Evolutionary conservation across 2,797 vertebrate species (phyloP).

Genomic region (Pteronotus mesoamericanus): DNA sequence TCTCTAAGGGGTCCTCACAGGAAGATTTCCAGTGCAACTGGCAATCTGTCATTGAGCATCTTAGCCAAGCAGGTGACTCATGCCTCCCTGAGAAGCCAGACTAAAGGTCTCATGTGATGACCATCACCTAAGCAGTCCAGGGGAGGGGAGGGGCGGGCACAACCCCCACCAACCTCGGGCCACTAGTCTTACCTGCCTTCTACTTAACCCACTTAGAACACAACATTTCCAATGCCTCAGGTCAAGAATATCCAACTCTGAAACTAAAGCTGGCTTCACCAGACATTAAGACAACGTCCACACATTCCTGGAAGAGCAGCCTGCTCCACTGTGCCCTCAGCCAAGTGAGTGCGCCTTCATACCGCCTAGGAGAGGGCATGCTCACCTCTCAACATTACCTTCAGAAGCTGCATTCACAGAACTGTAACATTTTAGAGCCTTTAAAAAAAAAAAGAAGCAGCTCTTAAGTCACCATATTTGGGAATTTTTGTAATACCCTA

Average conservation of each 20-base stretch:
- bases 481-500: slow-evolving; percentile 13
- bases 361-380: neutral
- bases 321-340: neutral
- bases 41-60: neutral
- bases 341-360: neutral
- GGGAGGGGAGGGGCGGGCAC: neutral
- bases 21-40: neutral
- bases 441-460: neutral
- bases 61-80: neutral
- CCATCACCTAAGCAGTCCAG: neutral
- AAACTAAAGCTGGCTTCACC: slow-evolving; percentile 22
- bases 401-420: neutral
- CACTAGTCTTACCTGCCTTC: neutral
- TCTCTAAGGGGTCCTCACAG: neutral
- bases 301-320: neutral
- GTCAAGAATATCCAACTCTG: neutral
- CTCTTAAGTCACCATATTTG: neutral
- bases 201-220: neutral
- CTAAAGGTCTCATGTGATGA: neutral
- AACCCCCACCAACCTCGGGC: neutral
- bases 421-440: neutral
- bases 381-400: neutral
- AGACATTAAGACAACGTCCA: neutral
- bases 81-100: neutral
- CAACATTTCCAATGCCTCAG: neutral